Percentiles rank a stretch among this genome's conserved stretches.
Evolutionary conservation across 2,888 invertebrate species (phyloP).

Genomic region (Dioctria linearis): DNA sequence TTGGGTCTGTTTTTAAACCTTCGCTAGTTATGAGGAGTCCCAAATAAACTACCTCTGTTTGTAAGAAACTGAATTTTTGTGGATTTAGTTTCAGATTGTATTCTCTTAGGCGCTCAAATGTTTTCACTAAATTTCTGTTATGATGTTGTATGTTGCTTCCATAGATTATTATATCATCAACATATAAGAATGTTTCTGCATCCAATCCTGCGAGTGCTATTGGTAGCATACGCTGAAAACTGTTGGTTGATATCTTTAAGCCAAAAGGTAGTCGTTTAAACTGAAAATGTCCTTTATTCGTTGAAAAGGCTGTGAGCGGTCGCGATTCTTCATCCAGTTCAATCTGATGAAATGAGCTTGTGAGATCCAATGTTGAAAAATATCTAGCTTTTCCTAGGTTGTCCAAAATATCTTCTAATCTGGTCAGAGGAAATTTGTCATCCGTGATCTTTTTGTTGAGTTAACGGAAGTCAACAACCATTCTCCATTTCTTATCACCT

Average conservation of each 20-base stretch:
- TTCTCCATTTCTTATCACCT: slow-evolving; percentile 54
- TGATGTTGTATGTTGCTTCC: neutral
- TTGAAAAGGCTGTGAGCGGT: neutral
- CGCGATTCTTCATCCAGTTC: neutral
- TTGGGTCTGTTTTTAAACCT: no score
- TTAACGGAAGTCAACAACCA: no score
- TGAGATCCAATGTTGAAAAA: slow-evolving; percentile 57
- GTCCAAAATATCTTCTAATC: slow-evolving; percentile 43
- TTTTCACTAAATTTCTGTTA: neutral
- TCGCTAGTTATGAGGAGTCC: no score
- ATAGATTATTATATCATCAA: slow-evolving; percentile 32
- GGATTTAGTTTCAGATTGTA: no score
- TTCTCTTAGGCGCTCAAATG: no score
- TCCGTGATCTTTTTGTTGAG: slow-evolving; percentile 21
- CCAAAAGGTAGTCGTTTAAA: slow-evolving; percentile 53
- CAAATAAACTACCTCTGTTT: no score
- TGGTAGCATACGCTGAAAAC: slow-evolving; percentile 50
- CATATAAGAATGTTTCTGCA: slow-evolving; percentile 47
- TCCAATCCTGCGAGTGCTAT: slow-evolving; percentile 42
- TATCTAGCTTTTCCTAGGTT: slow-evolving; percentile 56
- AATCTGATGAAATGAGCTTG: slow-evolving; percentile 54
- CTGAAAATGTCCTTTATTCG: slow-evolving; percentile 4
- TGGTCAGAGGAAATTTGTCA: slow-evolving; percentile 52
- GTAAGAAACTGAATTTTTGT: no score
- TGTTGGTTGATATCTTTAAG: slow-evolving; percentile 50